A percentile compares a stretch with the other conserved stretches of the same genome.
Conservation (phyloP, 35 echinoderm and acorn worm genomes). For the Lytechinus pictus region DNA sequence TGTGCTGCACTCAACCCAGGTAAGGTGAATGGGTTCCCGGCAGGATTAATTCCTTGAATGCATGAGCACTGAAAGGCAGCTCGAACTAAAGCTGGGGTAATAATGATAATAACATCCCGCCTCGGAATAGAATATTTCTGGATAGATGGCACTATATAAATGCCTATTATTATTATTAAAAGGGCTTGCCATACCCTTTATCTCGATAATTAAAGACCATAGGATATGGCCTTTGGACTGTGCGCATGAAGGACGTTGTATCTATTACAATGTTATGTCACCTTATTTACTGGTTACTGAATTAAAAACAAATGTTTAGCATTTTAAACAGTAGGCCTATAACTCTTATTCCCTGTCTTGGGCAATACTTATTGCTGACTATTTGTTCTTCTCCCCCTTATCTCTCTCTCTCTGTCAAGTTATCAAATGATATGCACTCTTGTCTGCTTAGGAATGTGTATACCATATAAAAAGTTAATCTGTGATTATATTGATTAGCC, state of each 20-base stretch:
- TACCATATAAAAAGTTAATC: background rate
- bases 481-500: background rate
- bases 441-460: background rate
- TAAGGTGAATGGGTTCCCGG: no score
- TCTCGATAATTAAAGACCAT: background rate
- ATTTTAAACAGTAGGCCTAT: background rate
- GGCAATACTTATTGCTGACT: background rate
- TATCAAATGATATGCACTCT: background rate
- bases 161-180: no score
- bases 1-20: no score
- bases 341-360: background rate
- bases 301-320: background rate
- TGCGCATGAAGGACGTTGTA: background rate
- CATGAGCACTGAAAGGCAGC: no score
- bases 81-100: no score
- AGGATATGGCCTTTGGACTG: background rate
- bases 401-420: background rate
- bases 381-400: background rate
- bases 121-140: no score
- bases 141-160: no score
- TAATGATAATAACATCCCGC: no score
- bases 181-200: no score
- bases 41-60: no score
- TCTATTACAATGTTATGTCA: background rate
- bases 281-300: background rate